Base-by-base conservation (phyloP, 2,113 vertebrate species). In the Anguilla japonica region DNA sequence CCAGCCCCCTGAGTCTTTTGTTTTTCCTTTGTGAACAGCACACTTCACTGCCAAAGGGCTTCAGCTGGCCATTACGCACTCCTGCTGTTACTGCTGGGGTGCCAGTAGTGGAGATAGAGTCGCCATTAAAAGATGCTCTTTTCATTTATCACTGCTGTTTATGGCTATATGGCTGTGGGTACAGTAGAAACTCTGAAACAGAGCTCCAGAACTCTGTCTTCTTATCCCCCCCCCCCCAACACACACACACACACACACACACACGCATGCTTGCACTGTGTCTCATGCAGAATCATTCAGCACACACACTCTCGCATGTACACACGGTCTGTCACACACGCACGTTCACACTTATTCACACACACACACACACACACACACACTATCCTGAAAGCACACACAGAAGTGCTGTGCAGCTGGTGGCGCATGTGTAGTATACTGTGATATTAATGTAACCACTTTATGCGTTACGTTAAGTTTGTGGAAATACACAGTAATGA, bases 191-290 rank as follows among this genome's bases (percentile, higher is more conserved):
- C n/a, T 11, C 29, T 26, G n/a, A 75, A 2, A 34, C 71, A 4
- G 7, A 34, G 9, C 71, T 75, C 71, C 26, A 75, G n/a, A 34
- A 7, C 9, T 29, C 11, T 13, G 71, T n/a, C 50, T 78, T 83
- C 85, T 88, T 87, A 88, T 29, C 83, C 90, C 87, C 81, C 83
- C 88, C 86, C 88, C 88, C 79, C 88, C 85, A 81, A 41, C 85
- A 88, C 8, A 46, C 43, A 46, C 43, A 46, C 43, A 46, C 43
- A 46, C 43, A 46, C 43, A 46, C 43, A 46, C 43, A 46, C 43
- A 46, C 43, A 46, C 39, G 43, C 79, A 41, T 40, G 26, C 40
- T 5, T 15, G 16, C 71, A 8, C 71, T n/a, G 20, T 29, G 20
- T 80, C 15, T 41, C 18, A 60, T 60, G 18, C 57, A 60, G 14